Base-by-base conservation (phyloP, 2,888 invertebrate genomes). In the Holacanthella duospinosa region DNA sequence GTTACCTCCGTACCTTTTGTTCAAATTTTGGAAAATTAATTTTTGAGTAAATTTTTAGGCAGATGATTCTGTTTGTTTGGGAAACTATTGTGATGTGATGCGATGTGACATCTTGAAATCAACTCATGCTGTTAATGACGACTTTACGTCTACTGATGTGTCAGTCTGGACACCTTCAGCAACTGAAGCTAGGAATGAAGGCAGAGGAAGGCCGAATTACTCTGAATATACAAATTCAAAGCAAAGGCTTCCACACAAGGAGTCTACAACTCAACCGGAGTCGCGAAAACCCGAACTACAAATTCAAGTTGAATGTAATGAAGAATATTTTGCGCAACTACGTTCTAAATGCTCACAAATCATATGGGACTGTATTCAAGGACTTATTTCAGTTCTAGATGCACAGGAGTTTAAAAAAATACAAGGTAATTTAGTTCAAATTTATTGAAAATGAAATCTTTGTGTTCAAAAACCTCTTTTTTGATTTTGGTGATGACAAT, bases 1-100 rank as follows among this genome's bases (percentile, higher is more conserved):
- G n/a, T n/a, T n/a, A n/a, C n/a, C n/a, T n/a, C n/a, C n/a, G n/a
- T n/a, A n/a, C n/a, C n/a, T n/a, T n/a, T n/a, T n/a, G n/a, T n/a
- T n/a, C n/a, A n/a, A n/a, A n/a, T n/a, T n/a, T n/a, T n/a, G n/a
- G n/a, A n/a, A n/a, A n/a, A n/a, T n/a, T n/a, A n/a, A n/a, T 53
- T 25, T 53, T 53, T 53, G n/a, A n/a, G 9, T 53, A 53, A 12
- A 9, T 9, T 24, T n/a, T 53, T 75, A 93, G 93, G 90, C 87
- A 62, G 90, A 92, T 79, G 92, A 93, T 78, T 87, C 91, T 67
- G 88, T 93, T 74, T 94, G 94, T 78, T 82, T 93, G 75, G 91
- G 93, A 60, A 92, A 93, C 78, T 93, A 88, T 80, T 95, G 94
- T 82, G 93, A 94, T 80, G 89, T 94, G 74, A 92, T 94, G 87